A percentile compares a stretch with the other conserved stretches of the same genome.
These are phyloP conservation scores for Drosophila erecta DNA, from an alignment of 1,140 invertebrate genomes.

Conservation along the genomic window DNA sequence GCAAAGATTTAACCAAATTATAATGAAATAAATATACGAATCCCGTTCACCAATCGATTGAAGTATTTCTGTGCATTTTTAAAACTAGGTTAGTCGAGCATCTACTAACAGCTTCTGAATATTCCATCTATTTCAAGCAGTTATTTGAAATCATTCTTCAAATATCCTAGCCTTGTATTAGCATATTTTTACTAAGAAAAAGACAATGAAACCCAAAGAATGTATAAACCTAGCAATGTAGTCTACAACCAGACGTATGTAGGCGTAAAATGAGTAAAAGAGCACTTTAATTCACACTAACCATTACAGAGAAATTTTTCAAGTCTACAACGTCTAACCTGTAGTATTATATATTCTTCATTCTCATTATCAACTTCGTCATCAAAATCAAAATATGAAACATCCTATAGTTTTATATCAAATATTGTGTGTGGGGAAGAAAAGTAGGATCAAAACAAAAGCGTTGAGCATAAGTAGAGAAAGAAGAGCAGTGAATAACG, in stretches of 20 bases:
- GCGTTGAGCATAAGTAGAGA: constrained; percentile 32
- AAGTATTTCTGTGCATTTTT: constrained; percentile 15
- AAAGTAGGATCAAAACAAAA: constrained; percentile 45
- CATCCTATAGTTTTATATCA: constrained; percentile 57
- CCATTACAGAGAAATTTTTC: constrained; percentile 47
- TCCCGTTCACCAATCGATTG: constrained; percentile 19
- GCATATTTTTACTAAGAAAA: not conserved
- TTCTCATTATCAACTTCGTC: constrained; percentile 77
- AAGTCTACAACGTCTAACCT: constrained; percentile 77
- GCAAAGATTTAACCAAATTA: constrained; percentile 9
- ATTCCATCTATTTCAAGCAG: no score
- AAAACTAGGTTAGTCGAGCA: constrained; percentile 19
- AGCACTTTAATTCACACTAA: constrained; percentile 51
- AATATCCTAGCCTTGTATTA: not conserved
- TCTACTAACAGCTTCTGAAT: constrained; percentile 3
- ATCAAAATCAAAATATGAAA: constrained; percentile 84
- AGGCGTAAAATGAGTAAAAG: constrained; percentile 14
- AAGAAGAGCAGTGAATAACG: constrained; percentile 29
- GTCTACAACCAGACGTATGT: not conserved
- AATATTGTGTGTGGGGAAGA: constrained; percentile 22
- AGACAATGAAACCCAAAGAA: not conserved
- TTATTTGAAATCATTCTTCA: not conserved
- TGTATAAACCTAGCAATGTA: constrained; percentile 9
- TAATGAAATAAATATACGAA: constrained; percentile 5
- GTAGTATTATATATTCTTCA: constrained; percentile 83